A percentile compares a stretch with the other conserved stretches of the same genome.
phyloP scores from a whole-genome alignment of 2,113 vertebrate genomes.

The Mirza zaza region DNA sequence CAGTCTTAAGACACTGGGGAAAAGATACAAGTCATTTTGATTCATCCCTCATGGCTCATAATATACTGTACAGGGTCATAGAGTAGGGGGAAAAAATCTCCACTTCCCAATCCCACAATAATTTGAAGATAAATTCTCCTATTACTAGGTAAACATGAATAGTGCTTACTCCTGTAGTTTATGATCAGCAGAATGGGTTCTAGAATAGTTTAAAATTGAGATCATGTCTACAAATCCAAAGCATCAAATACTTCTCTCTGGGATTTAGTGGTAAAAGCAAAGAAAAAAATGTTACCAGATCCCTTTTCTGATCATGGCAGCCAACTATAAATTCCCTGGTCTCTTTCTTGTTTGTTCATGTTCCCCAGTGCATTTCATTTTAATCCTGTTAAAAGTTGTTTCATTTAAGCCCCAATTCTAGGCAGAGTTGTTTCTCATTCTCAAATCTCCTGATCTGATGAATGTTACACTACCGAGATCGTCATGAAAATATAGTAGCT shows the following conservation, averaged over 20 bases:
- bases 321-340: background rate
- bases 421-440: background rate
- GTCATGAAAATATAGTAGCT: background rate
- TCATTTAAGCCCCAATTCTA: background rate
- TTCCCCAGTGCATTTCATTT: background rate
- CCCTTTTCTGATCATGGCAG: constrained; percentile 10
- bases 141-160: background rate
- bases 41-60: background rate
- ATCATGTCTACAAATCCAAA: constrained; percentile 59
- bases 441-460: background rate
- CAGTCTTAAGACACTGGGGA: background rate
- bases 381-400: background rate
- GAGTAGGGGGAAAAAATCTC: background rate
- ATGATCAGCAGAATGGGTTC: background rate
- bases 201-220: constrained; percentile 70
- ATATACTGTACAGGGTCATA: background rate
- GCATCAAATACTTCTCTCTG: constrained; percentile 17
- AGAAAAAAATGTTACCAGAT: constrained; percentile 37
- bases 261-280: constrained; percentile 38
- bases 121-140: constrained; percentile 58
- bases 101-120: background rate
- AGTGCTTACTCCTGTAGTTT: background rate
- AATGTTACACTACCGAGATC: background rate
- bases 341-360: background rate
- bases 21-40: background rate